Base-by-base conservation (phyloP, 2,888 invertebrate species). In the Pardosa pseudoannulata region DNA sequence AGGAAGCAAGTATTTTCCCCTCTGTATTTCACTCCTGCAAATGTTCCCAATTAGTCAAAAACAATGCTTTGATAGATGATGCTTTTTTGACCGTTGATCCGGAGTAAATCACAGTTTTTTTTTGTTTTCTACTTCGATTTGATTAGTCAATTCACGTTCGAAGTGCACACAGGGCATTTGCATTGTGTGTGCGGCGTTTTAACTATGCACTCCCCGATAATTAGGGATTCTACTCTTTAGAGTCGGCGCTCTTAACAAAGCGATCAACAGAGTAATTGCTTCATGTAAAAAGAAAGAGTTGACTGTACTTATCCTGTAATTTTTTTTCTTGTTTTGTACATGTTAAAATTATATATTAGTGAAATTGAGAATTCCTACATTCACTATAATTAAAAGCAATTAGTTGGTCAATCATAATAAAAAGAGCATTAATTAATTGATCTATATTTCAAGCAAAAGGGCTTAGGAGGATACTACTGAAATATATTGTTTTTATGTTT, bases 131-230 rank as follows among this genome's bases (percentile, higher is more conserved):
- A 7, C 13, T 29, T 29, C 9, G 29, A 65, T 65, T 29, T 65
- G n/a, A 65, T 29, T n/a, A 28, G 64, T 28, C 64, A 29, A n/a
- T 65, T 13, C 64, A 29, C 31, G 28, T 65, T 29, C 13, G 29
- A 16, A 65, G 31, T 65, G 41, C 46, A 29, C 46, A 13, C 28
- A 46, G 28, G 27, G n/a, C 46, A 23, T 32, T 62, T 29, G 19
- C 23, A 73, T 62, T 1, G 23, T 56, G 28, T 31, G 28, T 5
- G 32, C 19, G 19, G 56, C 46, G 29, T 73, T 73, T 73, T 32
- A 73, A 73, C 50, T 73, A 50, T 62, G 29, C 72, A 73, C 73
- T 73, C 73, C 72, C 70, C n/a, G 32, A 73, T 73, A 56, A 73
- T 36, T 73, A 56, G 50, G 9, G 56, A 56, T 32, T 11, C 9